Base-by-base conservation (phyloP, 1,140 invertebrate species). In the Meloidogyne exigua region DNA sequence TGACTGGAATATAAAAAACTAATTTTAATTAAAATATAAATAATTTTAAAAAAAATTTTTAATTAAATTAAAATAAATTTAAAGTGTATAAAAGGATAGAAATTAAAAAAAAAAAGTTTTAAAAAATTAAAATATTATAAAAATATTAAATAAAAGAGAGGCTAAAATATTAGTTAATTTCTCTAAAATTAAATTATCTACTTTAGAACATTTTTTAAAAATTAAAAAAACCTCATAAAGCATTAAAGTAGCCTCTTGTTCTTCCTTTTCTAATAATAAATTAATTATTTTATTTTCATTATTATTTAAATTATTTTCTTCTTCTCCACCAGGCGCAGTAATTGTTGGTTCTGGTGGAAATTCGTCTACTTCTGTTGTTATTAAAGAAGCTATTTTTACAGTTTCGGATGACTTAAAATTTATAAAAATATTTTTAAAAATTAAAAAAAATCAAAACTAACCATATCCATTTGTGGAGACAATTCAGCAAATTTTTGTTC, bases 311-410 rank as follows among this genome's bases (percentile, higher is more conserved):
- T 9, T 10, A 7, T 39, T 10, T 39, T 39, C 42, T 28, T 72
- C 44, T n/a, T 32, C 28, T 7, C 65, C 57, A 7, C 71, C 71
- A 62, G 71, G 71, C 13, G 71, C 71, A 23, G 42, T 62, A n/a
- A 73, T 65, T n/a, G 42, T 26, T 21, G 71, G 71, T n/a, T 73
- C 71, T n/a, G 71, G 71, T 3, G 71, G 71, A n/a, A 57, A 57
- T 73, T 73, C 71, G 7, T 73, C 26, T 25, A 15, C 15, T 10
- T 65, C 11, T 36, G 23, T 64, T 39, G 68, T 71, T 71, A 9
- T 28, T 65, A 23, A 21, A n/a, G n/a, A 5, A n/a, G n/a, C n/a
- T 4, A n/a, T 57, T 57, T 57, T 57, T 57, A n/a, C 1, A n/a
- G 18, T 57, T 57, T 57, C n/a, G 7, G 4, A 7, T n/a, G 18